Conservation (phyloP, 2,113 vertebrate species). For the Potamarius usumacintae region DNA sequence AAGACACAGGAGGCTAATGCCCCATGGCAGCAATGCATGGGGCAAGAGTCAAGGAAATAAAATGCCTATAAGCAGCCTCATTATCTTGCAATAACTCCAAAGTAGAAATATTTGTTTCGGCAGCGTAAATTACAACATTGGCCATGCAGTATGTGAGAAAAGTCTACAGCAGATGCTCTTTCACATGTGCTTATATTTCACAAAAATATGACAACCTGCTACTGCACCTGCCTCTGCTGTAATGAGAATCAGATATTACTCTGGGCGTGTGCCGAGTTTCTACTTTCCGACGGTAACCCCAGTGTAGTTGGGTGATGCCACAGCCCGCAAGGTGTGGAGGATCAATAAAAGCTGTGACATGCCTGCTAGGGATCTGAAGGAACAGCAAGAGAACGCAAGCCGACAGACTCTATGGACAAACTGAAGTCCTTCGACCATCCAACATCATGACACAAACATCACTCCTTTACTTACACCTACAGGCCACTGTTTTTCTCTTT, state of each 20-base stretch:
- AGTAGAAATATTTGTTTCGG: slow-evolving; percentile 45
- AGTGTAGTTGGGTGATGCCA: slow-evolving; percentile 9
- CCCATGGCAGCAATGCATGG: slow-evolving; percentile 27
- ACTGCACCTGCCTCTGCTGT: neutral
- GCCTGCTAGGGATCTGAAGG: slow-evolving; percentile 23
- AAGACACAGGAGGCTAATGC: slow-evolving; percentile 35
- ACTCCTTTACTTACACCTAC: slow-evolving; percentile 1
- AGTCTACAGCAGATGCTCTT: neutral
- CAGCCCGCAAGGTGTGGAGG: slow-evolving; percentile 1
- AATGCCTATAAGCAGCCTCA: slow-evolving; percentile 51
- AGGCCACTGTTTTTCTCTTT: slow-evolving; percentile 1
- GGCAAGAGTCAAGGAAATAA: slow-evolving; percentile 49
- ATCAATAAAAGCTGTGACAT: slow-evolving; percentile 38
- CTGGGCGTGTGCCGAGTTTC: neutral
- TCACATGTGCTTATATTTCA: slow-evolving; percentile 1
- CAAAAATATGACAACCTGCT: slow-evolving; percentile 28
- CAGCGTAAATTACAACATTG: slow-evolving; percentile 12
- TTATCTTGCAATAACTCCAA: slow-evolving; percentile 49
- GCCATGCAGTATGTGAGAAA: slow-evolving; percentile 4
- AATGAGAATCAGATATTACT: slow-evolving; percentile 34
- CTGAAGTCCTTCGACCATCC: slow-evolving; percentile 1
- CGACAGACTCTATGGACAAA: slow-evolving; percentile 9
- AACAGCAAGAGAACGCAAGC: neutral
- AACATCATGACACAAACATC: slow-evolving; percentile 17
- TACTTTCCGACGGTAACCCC: slow-evolving; percentile 16